Evolutionary conservation across 2,888 invertebrate genomes (phyloP).

Genomic region (Polymixis lichenea): DNA sequence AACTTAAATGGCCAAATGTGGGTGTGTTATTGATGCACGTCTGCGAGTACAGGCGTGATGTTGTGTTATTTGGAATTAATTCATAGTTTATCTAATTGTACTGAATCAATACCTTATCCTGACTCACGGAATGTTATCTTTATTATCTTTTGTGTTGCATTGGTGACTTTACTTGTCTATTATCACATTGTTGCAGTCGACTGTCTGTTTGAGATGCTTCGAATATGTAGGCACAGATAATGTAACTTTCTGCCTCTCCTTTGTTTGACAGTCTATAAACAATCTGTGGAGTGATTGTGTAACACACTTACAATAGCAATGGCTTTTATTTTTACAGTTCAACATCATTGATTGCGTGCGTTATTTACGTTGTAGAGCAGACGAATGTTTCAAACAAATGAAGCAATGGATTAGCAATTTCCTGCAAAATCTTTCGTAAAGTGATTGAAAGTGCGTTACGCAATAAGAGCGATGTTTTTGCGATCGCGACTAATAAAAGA

Average conservation of each 20-base stretch:
- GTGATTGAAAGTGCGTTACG: not conserved
- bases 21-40: not conserved
- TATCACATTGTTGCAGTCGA: not conserved
- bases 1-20: not conserved
- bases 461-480: not conserved
- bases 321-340: not conserved
- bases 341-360: not conserved
- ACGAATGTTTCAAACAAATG: not conserved
- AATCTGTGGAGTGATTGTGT: not conserved
- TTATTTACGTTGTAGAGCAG: not conserved
- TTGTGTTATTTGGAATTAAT: not conserved
- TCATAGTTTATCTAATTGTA: not conserved
- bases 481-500: slow-evolving; percentile 1
- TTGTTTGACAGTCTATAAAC: not conserved
- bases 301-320: not conserved
- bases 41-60: too few species aligned
- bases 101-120: slow-evolving; percentile 13
- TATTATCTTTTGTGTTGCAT: slow-evolving; percentile 14
- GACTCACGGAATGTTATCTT: slow-evolving; percentile 5
- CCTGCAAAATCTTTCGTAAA: not conserved
- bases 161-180: not conserved
- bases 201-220: not conserved
- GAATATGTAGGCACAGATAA: not conserved
- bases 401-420: not conserved
- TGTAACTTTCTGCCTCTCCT: not conserved